Percentiles rank a stretch among this genome's conserved stretches.
Evolutionary conservation across 2,113 vertebrate genomes (phyloP).

Genomic region (Numenius arquata): DNA sequence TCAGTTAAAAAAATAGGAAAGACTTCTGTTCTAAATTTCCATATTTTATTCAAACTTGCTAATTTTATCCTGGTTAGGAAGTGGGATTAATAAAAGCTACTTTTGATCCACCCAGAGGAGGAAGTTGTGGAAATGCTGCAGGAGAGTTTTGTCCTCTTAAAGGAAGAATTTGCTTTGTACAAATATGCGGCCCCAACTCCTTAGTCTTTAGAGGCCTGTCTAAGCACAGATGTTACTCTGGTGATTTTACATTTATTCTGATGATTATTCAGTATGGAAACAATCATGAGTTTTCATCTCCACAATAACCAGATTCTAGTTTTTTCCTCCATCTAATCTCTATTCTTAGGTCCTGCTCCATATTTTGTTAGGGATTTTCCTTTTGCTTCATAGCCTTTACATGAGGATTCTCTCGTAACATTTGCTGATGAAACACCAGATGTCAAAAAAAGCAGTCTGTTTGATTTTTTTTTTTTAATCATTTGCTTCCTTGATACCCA

Average conservation of each 20-base stretch:
- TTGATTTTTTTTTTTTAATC: neutral
- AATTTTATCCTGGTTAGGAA: constrained; percentile 50
- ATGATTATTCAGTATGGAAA: neutral
- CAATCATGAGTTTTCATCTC: neutral
- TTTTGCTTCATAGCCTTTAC: neutral
- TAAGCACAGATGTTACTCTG: neutral
- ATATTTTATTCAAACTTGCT: constrained; percentile 24
- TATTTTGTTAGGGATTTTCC: neutral
- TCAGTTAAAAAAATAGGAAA: neutral
- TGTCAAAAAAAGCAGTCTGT: neutral
- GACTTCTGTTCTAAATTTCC: constrained; percentile 18
- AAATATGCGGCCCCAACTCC: neutral
- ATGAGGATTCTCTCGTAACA: neutral
- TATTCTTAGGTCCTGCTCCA: neutral
- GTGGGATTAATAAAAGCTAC: constrained; percentile 44
- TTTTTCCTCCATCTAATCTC: neutral
- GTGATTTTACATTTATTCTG: constrained; percentile 12
- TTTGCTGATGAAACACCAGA: neutral
- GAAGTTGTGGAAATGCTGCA: constrained; percentile 46
- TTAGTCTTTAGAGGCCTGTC: neutral
- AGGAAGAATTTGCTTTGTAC: constrained; percentile 27
- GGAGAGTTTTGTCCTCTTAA: constrained; percentile 23
- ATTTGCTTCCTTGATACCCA: neutral
- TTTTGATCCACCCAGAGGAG: constrained; percentile 55
- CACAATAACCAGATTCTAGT: neutral